Base-by-base conservation (phyloP, 2,113 vertebrate species). In the Carassius carassius region DNA sequence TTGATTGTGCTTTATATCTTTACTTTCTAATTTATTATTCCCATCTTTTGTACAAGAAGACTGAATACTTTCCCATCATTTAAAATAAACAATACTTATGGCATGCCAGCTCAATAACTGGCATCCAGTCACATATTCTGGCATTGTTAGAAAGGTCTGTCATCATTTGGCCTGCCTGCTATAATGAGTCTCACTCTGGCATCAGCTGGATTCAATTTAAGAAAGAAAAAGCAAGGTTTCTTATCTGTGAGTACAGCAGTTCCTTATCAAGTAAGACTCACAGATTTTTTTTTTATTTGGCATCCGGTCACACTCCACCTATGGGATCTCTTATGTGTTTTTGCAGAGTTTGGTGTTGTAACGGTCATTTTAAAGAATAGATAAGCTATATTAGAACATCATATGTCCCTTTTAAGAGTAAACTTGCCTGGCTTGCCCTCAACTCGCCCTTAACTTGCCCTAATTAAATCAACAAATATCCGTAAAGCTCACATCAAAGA, bases 211-310 rank as follows among this genome's bases (percentile, higher is more conserved):
- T 78, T 84, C 19, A 84, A 76, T 25, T 78, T 10, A 41, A 29
- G 13, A 14, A 0, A 81, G 65, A 77, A 81, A 86, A 81, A 54
- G 19, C 19, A 32, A 63, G n/a, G 19, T 79, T 44, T 79, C 35
- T 85, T 87, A 86, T 88, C 82, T 88, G 69, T 21, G 49, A 72
- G 56, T 56, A 44, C 81, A 82, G 65, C 44, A 81, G 10, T 63
- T 77, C 74, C 83, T 90, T 87, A 88, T 90, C 87, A 60, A 78
- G 85, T 2, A 76, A 85, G 79, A 81, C 32, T 75, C 23, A 65
- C n/a, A 37, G 14, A 85, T 91, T 29, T 29, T 88, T n/a, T 90
- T 92, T 86, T 86, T 84, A 76, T 35, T 90, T 89, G 91, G 88
- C 75, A 29, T 44, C 51, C 51, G 8, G 32, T 35, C 25, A 62